Evolutionary conservation across 92 coral and sea anemone genomes (phyloP), one percentile per base, ranked within the genome.

Genomic region (Porites cylindrica): DNA sequence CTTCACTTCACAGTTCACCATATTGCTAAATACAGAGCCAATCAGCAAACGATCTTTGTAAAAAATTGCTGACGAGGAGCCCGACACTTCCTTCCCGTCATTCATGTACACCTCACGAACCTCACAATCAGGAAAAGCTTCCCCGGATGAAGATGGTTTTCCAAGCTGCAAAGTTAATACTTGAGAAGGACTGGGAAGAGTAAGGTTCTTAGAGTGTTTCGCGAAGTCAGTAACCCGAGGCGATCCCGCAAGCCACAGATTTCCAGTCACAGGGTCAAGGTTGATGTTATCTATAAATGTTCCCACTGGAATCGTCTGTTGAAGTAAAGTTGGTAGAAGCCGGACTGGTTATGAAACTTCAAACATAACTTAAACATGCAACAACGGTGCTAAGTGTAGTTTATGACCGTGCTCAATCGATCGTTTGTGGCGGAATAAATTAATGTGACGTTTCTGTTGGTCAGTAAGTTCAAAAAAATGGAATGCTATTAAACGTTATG

Each of bases 1-100:
- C 6, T 85, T 77, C 10, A 97, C 92, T 8, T 95, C 94, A 52
- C 99, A 97, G 87, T 88, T 88, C 47, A 97, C 86, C 91, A 97
- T 74, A 76, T 95, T 92, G 62, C 94, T 91, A 51, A 61, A 85
- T 60, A 70, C 82, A 72, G 94, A 90, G 24, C 99, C 99, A 58
- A 93, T 82, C 38, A 97, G 85, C 13, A 97, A 89, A 26, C 86
- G 96, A 60, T 95, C 95, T 24, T 86, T 91, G 70, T 88, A 93
- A 51, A 81, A 86, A 23, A 90, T 82, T 6, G 98, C 98, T 20
- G 88, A 26, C 2, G 94, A 69, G 32, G 89, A 62, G 23, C 89
- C 91, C 8, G 75, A 58, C 59, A 87, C 69, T 77, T 93, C 94
- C 24, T 64, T 76, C 10, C 96, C 96, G 72, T 93, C 94, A 71